A percentile compares a stretch with the other conserved stretches of the same genome.
phyloP scores from a whole-genome alignment of 2,888 invertebrate species.

The Notodonta dromedarius region DNA sequence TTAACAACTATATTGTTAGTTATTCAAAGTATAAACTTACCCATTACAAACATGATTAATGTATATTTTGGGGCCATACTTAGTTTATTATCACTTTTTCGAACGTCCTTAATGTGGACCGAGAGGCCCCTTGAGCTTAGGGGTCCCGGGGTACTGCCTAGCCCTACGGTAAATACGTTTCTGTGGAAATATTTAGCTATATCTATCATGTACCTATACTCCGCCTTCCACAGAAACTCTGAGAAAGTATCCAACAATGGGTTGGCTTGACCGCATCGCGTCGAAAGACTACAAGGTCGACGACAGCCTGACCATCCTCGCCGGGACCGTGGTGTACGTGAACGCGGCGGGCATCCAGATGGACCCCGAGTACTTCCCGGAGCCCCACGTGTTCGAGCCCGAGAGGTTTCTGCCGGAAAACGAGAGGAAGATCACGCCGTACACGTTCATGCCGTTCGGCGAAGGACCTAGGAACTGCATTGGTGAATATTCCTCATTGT shows the following conservation, averaged over 20 bases:
- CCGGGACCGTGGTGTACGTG: slow-evolving; percentile 51
- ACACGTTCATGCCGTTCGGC: slow-evolving; percentile 78
- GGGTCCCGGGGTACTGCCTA: no score
- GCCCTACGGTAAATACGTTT: no score
- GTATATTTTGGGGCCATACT: no score
- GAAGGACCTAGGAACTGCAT: slow-evolving; percentile 84
- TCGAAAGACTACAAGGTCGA: slow-evolving; percentile 44
- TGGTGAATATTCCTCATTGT: slow-evolving; percentile 59
- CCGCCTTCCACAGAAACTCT: slow-evolving; percentile 42
- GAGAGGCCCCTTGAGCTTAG: no score
- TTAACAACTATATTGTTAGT: no score
- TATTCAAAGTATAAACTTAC: no score
- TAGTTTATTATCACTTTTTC: no score
- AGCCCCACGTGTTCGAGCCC: slow-evolving; percentile 81
- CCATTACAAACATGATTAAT: no score
- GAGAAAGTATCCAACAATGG: slow-evolving; percentile 55
- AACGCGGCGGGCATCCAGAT: slow-evolving; percentile 51
- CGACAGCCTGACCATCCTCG: slow-evolving; percentile 47
- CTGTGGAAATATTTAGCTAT: no score
- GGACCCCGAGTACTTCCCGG: slow-evolving; percentile 76
- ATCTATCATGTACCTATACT: no score
- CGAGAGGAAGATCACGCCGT: slow-evolving; percentile 57
- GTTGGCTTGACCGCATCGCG: slow-evolving; percentile 53
- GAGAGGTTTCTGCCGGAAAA: slow-evolving; percentile 82
- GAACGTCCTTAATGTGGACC: no score